Conservation (phyloP, 2,113 vertebrate species). For the Arenaria interpres region DNA sequence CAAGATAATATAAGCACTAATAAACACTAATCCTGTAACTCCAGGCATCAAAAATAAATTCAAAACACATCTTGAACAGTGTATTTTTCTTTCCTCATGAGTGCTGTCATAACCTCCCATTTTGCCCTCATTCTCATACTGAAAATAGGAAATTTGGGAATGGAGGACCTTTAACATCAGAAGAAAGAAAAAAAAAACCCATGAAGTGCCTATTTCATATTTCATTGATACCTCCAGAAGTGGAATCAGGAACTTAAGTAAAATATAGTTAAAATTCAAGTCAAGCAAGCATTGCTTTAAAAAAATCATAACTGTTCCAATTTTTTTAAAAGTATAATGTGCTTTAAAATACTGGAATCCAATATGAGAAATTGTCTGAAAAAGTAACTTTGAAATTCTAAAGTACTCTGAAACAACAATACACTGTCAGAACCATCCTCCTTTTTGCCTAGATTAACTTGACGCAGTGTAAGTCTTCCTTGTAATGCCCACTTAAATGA, state of each 20-base stretch:
- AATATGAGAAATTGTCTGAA: neutral
- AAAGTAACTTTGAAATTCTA: neutral
- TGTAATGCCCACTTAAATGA: neutral
- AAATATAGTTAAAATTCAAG: neutral
- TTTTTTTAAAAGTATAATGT: neutral
- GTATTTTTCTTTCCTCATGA: neutral
- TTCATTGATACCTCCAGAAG: neutral
- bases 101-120: neutral
- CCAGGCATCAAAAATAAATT: neutral
- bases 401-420: neutral
- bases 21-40: neutral
- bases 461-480: neutral
- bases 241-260: neutral
- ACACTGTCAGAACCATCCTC: neutral
- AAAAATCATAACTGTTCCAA: neutral
- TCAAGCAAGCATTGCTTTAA: neutral
- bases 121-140: neutral
- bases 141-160: neutral
- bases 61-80: neutral
- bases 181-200: neutral
- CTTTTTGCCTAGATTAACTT: neutral
- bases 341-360: neutral
- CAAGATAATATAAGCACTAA: neutral
- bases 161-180: neutral
- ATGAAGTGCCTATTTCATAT: neutral